Evolutionary conservation across 2,113 vertebrate species (phyloP).

Genomic region (Suricata suricatta): DNA sequence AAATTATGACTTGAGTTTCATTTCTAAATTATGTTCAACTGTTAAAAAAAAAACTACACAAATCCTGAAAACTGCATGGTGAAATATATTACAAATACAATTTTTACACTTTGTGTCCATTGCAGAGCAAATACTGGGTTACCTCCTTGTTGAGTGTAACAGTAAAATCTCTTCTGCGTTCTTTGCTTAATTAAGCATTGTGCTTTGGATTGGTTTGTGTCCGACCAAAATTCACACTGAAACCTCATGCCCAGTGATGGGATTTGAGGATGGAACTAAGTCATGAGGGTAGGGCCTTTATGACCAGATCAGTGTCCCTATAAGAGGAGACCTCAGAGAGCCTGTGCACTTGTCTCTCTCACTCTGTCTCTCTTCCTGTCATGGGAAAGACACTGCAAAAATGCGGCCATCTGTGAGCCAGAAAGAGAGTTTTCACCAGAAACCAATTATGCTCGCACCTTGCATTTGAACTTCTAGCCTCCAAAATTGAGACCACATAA

Average conservation of each 20-base stretch:
- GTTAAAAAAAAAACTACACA: not conserved
- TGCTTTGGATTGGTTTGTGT: not conserved
- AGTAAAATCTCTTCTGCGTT: not conserved
- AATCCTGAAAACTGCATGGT: not conserved
- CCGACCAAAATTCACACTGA: not conserved
- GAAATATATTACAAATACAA: not conserved
- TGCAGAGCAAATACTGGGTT: not conserved
- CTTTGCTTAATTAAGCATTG: not conserved
- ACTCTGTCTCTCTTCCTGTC: not conserved
- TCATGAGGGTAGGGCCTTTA: not conserved
- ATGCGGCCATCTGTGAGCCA: not conserved
- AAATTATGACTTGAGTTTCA: not conserved
- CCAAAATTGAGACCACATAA: not conserved
- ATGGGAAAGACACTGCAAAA: not conserved
- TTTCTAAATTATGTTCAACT: not conserved
- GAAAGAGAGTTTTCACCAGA: not conserved
- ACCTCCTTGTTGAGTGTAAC: not conserved
- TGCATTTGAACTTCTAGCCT: not conserved
- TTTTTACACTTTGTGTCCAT: not conserved
- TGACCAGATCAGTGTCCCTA: not conserved
- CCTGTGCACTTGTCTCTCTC: not conserved
- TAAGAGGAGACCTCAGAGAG: not conserved
- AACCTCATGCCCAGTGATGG: not conserved
- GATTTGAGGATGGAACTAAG: not conserved
- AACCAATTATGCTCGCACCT: not conserved